phyloP scores from a whole-genome alignment of 2,113 vertebrate genomes.

The Gymnogyps californianus region DNA sequence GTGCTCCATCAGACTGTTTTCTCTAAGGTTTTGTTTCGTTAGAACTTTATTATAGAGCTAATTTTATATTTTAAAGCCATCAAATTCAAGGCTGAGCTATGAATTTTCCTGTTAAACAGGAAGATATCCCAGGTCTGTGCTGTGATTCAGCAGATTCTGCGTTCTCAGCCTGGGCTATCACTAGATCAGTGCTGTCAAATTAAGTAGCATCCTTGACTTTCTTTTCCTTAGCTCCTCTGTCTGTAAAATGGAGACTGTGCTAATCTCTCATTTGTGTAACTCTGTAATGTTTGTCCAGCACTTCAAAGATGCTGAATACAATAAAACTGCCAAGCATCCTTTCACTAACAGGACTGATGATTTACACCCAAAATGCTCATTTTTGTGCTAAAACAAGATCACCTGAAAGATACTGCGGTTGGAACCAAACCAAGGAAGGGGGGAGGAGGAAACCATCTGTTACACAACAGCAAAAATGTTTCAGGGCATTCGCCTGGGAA shows the following conservation, averaged over 20 bases:
- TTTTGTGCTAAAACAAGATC: conserved; percentile 59
- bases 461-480: conserved; percentile 54
- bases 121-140: not conserved
- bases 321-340: conserved; percentile 25
- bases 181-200: conserved; percentile 1
- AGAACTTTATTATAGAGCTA: not conserved
- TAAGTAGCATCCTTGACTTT: conserved; percentile 28
- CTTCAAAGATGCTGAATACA: conserved; percentile 29
- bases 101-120: not conserved
- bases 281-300: not conserved
- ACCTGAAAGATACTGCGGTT: conserved; percentile 55
- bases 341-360: not conserved
- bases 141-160: conserved; percentile 47
- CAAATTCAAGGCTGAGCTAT: not conserved
- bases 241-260: conserved; percentile 12
- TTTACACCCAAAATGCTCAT: conserved; percentile 57
- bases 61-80: not conserved
- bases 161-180: conserved; percentile 16
- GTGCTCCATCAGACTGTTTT: not conserved
- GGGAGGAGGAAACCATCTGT: conserved; percentile 60
- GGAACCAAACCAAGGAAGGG: conserved; percentile 23
- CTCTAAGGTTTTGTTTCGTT: conserved; percentile 28
- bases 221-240: not conserved
- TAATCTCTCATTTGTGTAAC: conserved; percentile 18
- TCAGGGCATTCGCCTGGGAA: conserved; percentile 28